Evolutionary conservation across 2,888 invertebrate species (phyloP).

Genomic region (Entomobrya proxima): DNA sequence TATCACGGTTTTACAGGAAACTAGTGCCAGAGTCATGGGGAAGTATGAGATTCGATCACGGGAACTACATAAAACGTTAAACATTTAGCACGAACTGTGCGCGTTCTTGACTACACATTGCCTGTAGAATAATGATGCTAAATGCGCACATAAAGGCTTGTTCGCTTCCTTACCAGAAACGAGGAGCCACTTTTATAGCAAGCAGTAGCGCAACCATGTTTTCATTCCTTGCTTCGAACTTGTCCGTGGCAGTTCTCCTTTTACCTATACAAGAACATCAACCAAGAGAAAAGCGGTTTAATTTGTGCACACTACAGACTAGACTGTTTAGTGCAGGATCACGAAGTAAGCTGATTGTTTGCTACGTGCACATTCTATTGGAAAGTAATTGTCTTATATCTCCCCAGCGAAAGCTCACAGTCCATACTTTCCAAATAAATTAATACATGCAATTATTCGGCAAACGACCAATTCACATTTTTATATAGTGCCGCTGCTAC

Average conservation of each 20-base stretch:
- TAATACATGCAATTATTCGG: too few relatives aligned
- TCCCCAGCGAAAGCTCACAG: neutral
- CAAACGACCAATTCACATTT: too few relatives aligned
- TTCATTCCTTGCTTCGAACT: constrained; percentile 27
- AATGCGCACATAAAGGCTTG: neutral
- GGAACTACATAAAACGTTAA: neutral
- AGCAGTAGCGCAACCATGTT: neutral
- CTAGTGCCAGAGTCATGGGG: neutral
- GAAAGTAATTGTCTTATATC: neutral
- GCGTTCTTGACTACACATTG: neutral
- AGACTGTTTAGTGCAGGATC: too few relatives aligned
- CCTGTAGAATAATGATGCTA: too few relatives aligned
- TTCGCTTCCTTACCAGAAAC: neutral
- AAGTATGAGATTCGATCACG: neutral
- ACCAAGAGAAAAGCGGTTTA: constrained; percentile 5
- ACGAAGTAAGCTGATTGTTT: too few relatives aligned
- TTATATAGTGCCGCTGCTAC: too few relatives aligned
- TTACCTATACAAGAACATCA: neutral
- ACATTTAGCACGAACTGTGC: neutral
- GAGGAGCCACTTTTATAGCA: constrained; percentile 14
- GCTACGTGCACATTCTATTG: too few relatives aligned
- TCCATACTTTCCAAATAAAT: too few relatives aligned
- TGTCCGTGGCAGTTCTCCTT: constrained; percentile 15
- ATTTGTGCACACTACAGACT: neutral
- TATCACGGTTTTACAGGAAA: neutral